Base-by-base conservation (phyloP, 2,888 invertebrate species). In the Spialia ferax region DNA sequence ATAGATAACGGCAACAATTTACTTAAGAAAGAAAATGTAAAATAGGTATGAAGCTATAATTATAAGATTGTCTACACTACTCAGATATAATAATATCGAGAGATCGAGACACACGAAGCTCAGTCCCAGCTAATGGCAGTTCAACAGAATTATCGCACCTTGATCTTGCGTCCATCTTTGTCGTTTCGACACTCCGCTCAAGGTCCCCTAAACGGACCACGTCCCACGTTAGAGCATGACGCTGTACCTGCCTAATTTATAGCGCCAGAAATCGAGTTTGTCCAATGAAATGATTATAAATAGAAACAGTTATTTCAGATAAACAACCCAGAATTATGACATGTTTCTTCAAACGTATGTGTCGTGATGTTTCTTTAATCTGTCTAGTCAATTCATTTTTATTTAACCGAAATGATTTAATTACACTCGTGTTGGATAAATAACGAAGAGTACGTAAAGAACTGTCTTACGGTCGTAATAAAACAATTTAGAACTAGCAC, bases 121-220 rank as follows among this genome's bases (percentile, higher is more conserved):
- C 18, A 18, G 18, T 11, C 48, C 29, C 62, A 35, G 50, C 22
- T 35, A 52, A 32, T n/a, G 23, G 29, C 18, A 45, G 29, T 18
- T 20, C n/a, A 32, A 65, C 48, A 50, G 20, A 59, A 59, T 59
- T 59, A 59, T 35, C 59, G 22, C 65, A 59, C 65, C 65, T 65
- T 65, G 65, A 65, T 65, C 65, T 65, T 65, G 65, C 38, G 64
- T 50, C 57, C 26, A 45, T 42, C 29, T 57, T 64, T 52, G 59
- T 65, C 48, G 15, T 59, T 59, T 59, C 57, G 38, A 59, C 38
- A 52, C 50, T 50, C 20, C 18, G 65, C 38, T 57, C 64, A 57
- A 64, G 64, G 57, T 50, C 23, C 57, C 35, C 35, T 18, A 64
- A 20, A 48, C 35, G 38, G 48, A 55, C 20, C 20, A 20, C 64